These are phyloP conservation scores for Pherbina coryleti DNA, from an alignment of 2,888 invertebrate genomes.

Conservation along the genomic window DNA sequence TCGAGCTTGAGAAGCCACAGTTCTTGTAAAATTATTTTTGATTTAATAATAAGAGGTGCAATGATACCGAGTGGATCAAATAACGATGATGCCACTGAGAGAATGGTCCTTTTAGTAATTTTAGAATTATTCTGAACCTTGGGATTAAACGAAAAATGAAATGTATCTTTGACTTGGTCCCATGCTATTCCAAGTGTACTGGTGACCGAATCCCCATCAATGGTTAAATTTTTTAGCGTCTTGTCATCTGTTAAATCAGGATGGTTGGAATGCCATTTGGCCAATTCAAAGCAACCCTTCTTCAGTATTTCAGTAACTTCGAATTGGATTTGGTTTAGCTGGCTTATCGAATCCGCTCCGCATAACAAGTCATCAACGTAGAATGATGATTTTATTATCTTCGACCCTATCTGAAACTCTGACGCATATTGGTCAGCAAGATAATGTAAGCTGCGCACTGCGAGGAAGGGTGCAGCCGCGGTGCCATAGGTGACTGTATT, in stretches of 20 bases:
- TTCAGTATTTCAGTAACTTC: background rate
- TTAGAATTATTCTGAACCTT: background rate
- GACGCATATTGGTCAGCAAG: slow-evolving; percentile 39
- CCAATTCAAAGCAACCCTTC: slow-evolving; percentile 10
- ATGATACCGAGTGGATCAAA: slow-evolving; percentile 39
- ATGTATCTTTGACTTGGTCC: slow-evolving; percentile 34
- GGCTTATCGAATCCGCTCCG: slow-evolving; percentile 32
- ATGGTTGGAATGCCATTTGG: slow-evolving; percentile 36
- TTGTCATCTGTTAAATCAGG: background rate
- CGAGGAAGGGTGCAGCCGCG: slow-evolving; percentile 42
- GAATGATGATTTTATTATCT: slow-evolving; percentile 33
- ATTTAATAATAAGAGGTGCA: background rate
- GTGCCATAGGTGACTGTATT: slow-evolving; percentile 47
- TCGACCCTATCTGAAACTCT: slow-evolving; percentile 37
- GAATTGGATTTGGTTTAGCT: background rate
- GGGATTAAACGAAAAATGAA: slow-evolving; percentile 31
- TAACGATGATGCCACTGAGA: slow-evolving; percentile 31
- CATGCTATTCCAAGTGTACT: slow-evolving; percentile 34
- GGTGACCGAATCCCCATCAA: slow-evolving; percentile 4
- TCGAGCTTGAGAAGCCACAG: slow-evolving; percentile 23
- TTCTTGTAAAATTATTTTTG: slow-evolving; percentile 31
- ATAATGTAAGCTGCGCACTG: slow-evolving; percentile 39
- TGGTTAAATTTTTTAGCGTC: slow-evolving; percentile 1
- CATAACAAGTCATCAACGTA: slow-evolving; percentile 47
- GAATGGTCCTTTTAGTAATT: slow-evolving; percentile 9